Evolutionary conservation across 2,113 vertebrate species (phyloP).

Genomic region (Cryptomyrus ogoouensis): DNA sequence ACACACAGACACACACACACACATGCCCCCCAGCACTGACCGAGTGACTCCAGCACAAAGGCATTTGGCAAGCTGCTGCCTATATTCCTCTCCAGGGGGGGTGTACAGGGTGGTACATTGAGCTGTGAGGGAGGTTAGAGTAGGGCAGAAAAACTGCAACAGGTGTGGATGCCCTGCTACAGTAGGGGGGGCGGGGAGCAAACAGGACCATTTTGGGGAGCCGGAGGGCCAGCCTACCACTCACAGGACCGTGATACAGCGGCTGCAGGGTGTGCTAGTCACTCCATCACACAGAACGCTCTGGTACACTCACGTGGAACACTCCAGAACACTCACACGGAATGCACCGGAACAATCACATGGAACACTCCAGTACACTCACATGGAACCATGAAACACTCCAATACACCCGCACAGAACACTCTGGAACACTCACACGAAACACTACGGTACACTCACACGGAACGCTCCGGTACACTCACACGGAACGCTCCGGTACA

Average conservation of each 20-base stretch:
- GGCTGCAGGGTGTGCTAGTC: neutral
- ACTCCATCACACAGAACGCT: neutral
- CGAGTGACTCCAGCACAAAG: conserved; percentile 53
- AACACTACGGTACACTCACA: too few relatives aligned
- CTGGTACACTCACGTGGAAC: neutral
- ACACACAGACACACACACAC: neutral
- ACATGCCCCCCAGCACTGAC: conserved; percentile 24
- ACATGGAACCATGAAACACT: too few relatives aligned
- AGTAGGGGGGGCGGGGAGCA: neutral
- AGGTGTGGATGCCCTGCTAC: conserved; percentile 53
- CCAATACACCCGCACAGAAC: too few relatives aligned
- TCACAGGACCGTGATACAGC: neutral
- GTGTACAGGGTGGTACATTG: conserved; percentile 39
- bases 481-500: too few relatives aligned
- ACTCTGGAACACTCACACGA: too few relatives aligned
- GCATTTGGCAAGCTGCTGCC: conserved; percentile 52
- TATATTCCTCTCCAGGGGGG: conserved; percentile 47
- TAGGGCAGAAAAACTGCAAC: conserved; percentile 46
- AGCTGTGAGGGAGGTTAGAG: conserved; percentile 37
- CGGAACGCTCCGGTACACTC: too few relatives aligned
- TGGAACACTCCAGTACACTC: too few relatives aligned
- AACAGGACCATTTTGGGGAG: neutral
- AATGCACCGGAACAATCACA: too few relatives aligned
- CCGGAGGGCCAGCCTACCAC: neutral
- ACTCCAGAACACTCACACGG: neutral